Base-by-base conservation (phyloP, 2,113 vertebrate genomes). In the Opisthocomus hoazin region DNA sequence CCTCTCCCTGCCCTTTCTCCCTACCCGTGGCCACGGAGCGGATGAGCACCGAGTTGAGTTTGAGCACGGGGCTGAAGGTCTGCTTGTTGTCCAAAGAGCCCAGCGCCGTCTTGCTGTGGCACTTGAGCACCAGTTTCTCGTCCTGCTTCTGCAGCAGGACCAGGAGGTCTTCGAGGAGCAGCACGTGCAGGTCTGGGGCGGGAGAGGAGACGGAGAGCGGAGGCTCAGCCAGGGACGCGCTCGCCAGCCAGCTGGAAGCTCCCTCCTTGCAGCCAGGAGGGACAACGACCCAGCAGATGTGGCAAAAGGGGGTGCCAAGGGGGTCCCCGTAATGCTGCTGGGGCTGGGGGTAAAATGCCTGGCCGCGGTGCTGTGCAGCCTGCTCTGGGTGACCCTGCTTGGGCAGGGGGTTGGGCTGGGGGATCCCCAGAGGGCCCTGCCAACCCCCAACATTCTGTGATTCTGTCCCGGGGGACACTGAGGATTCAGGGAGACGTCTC, bases 111-210 rank as follows among this genome's bases (percentile, higher is more conserved):
- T 97, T 97, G 96, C 98, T 97, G 94, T 98, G 98, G n/a, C 98
- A 99, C 10, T 99, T 98, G 1, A 99, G 98, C 90, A 99, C 98
- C 82, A 99, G 97, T 7, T 98, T 98, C 89, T 99, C 99, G 0
- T 99, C 99, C 46, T 98, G 98, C 58, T 98, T 98, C 66, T 99
- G 98, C 21, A 99, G 98, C 87, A 99, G 97, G 94, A 99, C 98
- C 82, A 98, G 96, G 45, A 99, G 98, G 8, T 99, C 99, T 89
- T 99, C 98, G 54, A 99, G 98, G 81, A 99, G 97, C 97, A 99
- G 97, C 9, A 99, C 99, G 6, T 99, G 99, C 10, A 99, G 98
- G 89, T 99, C 99, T 99, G 97, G 6, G 5, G 50, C 3, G 32
- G 32, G 19, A 34, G 4, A 50, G 11, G n/a, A 11, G 51, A 5